These are phyloP conservation scores for Xestia rhomboidea DNA, from an alignment of 2,888 invertebrate species.

Conservation along the genomic window DNA sequence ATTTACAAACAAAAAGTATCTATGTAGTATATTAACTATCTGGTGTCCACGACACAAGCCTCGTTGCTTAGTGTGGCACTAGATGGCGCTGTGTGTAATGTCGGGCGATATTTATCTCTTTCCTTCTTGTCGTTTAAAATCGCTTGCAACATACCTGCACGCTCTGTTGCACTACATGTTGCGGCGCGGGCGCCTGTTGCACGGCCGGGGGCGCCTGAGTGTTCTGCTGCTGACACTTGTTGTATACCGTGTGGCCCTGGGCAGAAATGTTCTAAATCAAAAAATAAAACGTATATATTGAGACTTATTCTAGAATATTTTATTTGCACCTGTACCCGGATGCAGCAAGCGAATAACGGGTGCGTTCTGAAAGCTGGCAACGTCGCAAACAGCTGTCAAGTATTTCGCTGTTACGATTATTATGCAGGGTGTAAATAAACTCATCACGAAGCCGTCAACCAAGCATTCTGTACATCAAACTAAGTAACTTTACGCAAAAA, in stretches of 20 bases:
- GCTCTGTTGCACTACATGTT: slow-evolving; percentile 83
- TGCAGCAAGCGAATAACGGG: background rate
- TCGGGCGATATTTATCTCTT: no score
- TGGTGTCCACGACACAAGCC: no score
- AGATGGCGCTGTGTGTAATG: no score
- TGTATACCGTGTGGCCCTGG: slow-evolving; percentile 88
- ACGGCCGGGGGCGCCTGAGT: slow-evolving; percentile 78
- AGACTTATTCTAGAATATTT: background rate
- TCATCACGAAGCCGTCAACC: no score
- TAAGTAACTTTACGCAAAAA: no score
- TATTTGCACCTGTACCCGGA: background rate
- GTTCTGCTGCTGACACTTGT: slow-evolving; percentile 82
- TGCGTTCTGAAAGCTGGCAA: background rate
- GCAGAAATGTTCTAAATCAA: slow-evolving; percentile 58
- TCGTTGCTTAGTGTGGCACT: no score
- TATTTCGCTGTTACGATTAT: background rate
- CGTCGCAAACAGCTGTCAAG: background rate
- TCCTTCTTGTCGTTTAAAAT: no score
- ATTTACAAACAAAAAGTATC: no score
- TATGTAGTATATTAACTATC: no score
- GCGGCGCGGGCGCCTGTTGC: slow-evolving; percentile 81
- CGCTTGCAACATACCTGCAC: slow-evolving; percentile 79
- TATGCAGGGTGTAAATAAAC: no score
- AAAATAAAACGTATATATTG: slow-evolving; percentile 44
- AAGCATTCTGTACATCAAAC: no score